phyloP scores from a whole-genome alignment of 2,113 vertebrate species.

The Martes martes region DNA sequence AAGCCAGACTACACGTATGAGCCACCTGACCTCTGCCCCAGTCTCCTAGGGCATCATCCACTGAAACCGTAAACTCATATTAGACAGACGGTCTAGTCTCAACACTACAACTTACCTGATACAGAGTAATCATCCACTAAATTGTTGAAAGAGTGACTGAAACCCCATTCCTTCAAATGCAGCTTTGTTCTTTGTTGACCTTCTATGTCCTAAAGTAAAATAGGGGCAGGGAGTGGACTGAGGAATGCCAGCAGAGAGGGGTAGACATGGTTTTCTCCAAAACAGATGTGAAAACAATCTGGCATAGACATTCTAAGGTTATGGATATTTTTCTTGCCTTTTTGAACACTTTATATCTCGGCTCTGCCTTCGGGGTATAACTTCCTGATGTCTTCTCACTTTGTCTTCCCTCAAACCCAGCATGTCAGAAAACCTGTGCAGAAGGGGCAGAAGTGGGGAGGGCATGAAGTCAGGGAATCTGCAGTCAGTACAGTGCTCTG shows the following conservation, averaged over 20 bases:
- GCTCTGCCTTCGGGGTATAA: background rate
- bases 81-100: background rate
- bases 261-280: background rate
- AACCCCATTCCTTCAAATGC: background rate
- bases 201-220: background rate
- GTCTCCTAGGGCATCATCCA: background rate
- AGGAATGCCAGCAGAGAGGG: background rate
- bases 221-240: background rate
- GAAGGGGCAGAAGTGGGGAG: background rate
- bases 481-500: background rate
- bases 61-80: background rate
- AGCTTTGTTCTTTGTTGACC: background rate
- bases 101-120: background rate
- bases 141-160: background rate
- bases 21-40: background rate
- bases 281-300: background rate
- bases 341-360: background rate
- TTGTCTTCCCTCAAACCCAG: background rate
- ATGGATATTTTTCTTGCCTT: background rate
- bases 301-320: background rate
- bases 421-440: background rate
- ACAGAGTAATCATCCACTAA: background rate
- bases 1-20: background rate
- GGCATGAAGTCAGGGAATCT: background rate
- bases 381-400: background rate